These are phyloP conservation scores for Dione juno DNA, from an alignment of 2,888 invertebrate genomes.

Conservation along the genomic window DNA sequence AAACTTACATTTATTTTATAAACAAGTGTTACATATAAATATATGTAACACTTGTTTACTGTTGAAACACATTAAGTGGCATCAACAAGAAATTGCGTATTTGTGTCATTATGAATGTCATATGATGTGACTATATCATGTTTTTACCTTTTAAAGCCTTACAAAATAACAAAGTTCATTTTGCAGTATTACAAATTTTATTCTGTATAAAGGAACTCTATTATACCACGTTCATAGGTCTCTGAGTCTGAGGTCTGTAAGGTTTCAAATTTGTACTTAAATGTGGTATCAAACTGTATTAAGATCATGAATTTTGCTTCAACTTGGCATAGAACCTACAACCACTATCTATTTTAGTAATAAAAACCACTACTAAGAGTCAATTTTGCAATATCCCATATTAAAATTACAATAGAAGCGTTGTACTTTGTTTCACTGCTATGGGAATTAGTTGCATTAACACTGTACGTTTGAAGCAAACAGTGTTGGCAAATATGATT, in stretches of 20 bases:
- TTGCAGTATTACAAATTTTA: neutral
- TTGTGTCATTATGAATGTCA: slow-evolving; percentile 20
- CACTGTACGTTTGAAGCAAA: slow-evolving; percentile 11
- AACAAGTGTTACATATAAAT: no score
- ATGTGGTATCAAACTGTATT: no score
- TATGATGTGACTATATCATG: neutral
- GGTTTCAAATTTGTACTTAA: no score
- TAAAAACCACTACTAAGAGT: neutral
- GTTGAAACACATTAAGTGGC: neutral
- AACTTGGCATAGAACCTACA: no score
- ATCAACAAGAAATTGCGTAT: slow-evolving; percentile 4
- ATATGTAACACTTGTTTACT: no score
- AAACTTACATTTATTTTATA: no score
- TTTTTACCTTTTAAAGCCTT: slow-evolving; percentile 17
- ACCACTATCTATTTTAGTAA: no score
- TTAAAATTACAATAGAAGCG: slow-evolving; percentile 18
- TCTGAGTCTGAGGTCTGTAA: no score
- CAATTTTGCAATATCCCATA: neutral
- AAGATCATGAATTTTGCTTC: no score
- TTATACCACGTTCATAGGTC: no score
- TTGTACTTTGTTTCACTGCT: slow-evolving; percentile 15
- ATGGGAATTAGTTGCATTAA: slow-evolving; percentile 27
- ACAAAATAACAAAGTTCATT: neutral
- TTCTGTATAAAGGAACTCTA: neutral
- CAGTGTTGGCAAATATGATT: neutral